Conservation (phyloP, 1,140 invertebrate species). For the Cydia splendana region DNA sequence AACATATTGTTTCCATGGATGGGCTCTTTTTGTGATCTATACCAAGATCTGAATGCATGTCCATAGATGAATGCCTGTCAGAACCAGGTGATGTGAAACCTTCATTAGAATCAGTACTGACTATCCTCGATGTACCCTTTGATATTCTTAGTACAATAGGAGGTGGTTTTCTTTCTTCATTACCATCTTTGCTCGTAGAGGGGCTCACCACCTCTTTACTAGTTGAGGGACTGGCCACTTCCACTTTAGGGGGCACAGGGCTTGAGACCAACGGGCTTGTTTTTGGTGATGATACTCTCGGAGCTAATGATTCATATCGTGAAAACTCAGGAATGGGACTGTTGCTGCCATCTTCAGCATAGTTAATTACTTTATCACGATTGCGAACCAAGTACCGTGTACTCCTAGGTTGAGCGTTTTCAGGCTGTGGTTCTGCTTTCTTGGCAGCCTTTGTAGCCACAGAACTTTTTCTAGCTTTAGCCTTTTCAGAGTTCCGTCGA, state of each 20-base stretch:
- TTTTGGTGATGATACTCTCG: constrained; percentile 59
- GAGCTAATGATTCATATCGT: constrained; percentile 58
- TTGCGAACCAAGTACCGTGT: constrained; percentile 76
- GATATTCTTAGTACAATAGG: constrained; percentile 83
- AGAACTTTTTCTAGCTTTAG: constrained; percentile 68
- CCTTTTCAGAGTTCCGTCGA: constrained; percentile 70
- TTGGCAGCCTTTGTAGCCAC: constrained; percentile 74
- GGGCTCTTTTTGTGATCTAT: constrained; percentile 71
- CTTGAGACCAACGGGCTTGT: constrained; percentile 75
- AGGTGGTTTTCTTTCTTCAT: constrained; percentile 76
- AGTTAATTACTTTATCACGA: constrained; percentile 77
- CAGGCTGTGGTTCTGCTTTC: constrained; percentile 66
- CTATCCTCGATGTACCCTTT: constrained; percentile 82
- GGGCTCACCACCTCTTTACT: constrained; percentile 74
- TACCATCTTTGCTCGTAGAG: constrained; percentile 71
- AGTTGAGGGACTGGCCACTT: constrained; percentile 72
- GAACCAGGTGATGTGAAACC: constrained; percentile 77
- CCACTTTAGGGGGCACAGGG: constrained; percentile 68
- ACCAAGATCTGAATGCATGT: constrained; percentile 69
- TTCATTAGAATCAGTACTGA: constrained; percentile 83
- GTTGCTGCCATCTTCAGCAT: constrained; percentile 78
- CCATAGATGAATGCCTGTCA: constrained; percentile 75
- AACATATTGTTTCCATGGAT: constrained; percentile 70
- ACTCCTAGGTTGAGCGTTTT: constrained; percentile 72
- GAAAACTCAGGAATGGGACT: constrained; percentile 74